Percentiles rank a stretch among this genome's conserved stretches.
These are phyloP conservation scores for Criorhina ranunculi DNA, from an alignment of 2,888 invertebrate genomes.

Conservation along the genomic window DNA sequence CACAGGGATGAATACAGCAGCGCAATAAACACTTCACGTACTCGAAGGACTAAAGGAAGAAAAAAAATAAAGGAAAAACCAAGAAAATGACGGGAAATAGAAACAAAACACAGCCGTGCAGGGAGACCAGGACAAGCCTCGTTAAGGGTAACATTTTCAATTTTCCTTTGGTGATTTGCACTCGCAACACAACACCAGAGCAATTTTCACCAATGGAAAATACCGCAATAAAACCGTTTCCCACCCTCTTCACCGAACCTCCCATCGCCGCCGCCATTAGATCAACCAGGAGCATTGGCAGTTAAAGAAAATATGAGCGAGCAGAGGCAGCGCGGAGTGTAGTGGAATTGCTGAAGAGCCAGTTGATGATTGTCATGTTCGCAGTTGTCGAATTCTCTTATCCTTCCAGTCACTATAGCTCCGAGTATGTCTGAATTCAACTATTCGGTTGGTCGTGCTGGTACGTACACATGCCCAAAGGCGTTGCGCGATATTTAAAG, in stretches of 20 bases:
- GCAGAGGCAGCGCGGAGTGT: background rate
- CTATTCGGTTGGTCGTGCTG: constrained; percentile 32
- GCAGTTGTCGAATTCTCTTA: constrained; percentile 60
- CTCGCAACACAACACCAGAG: constrained; percentile 52
- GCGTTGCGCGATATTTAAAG: constrained; percentile 47
- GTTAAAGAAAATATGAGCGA: constrained; percentile 49
- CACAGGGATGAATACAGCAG: constrained; percentile 24
- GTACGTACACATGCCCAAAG: constrained; percentile 18
- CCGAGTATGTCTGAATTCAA: constrained; percentile 30
- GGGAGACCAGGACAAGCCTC: constrained; percentile 34
- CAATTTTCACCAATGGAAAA: constrained; percentile 60
- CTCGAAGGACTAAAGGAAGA: background rate
- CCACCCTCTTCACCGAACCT: constrained; percentile 11
- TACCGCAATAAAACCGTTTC: constrained; percentile 66
- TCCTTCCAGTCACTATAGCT: constrained; percentile 25
- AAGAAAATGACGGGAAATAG: constrained; percentile 17
- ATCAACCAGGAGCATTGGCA: constrained; percentile 63
- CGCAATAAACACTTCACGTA: constrained; percentile 61
- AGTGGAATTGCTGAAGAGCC: constrained; percentile 34
- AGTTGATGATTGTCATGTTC: constrained; percentile 66
- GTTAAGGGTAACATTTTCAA: constrained; percentile 69
- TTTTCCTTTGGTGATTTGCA: constrained; percentile 68
- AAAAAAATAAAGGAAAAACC: constrained; percentile 12
- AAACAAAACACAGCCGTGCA: constrained; percentile 50
- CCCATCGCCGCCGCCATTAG: constrained; percentile 40